Percentiles rank a stretch among this genome's conserved stretches.
Evolutionary conservation across 2,797 vertebrate genomes (phyloP).

Genomic region (Bovichtus variegatus): DNA sequence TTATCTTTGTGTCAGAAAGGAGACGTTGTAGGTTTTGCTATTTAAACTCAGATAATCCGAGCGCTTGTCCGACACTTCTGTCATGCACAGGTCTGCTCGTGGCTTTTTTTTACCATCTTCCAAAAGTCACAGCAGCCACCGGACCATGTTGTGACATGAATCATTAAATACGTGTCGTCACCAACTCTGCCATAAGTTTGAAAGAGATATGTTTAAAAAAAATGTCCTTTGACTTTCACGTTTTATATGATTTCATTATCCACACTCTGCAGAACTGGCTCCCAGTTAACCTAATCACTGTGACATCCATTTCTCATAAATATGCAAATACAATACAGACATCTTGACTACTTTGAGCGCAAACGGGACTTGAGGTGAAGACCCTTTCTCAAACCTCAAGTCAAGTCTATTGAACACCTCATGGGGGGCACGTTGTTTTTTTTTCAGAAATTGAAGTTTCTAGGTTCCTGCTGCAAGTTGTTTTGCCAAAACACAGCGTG

Average conservation of each 20-base stretch:
- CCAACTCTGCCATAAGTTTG: constrained; percentile 30
- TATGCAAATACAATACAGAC: constrained; percentile 78
- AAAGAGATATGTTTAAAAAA: constrained; percentile 46
- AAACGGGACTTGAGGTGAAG: constrained; percentile 40
- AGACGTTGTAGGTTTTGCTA: neutral
- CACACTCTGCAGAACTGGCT: constrained; percentile 71
- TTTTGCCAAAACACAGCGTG: constrained; percentile 62
- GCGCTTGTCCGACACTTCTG: neutral
- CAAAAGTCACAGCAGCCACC: neutral
- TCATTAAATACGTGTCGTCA: neutral
- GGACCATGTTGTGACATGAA: neutral
- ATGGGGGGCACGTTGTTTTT: neutral
- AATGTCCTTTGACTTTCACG: constrained; percentile 72
- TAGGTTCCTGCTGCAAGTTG: constrained; percentile 56
- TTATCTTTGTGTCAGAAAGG: neutral
- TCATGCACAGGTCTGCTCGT: neutral
- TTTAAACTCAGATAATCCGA: neutral
- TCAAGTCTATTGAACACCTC: constrained; percentile 44
- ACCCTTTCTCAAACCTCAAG: constrained; percentile 41
- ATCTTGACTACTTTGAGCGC: constrained; percentile 51
- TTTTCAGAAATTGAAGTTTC: constrained; percentile 34
- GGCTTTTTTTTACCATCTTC: neutral
- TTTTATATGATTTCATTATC: constrained; percentile 78
- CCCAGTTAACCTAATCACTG: constrained; percentile 79
- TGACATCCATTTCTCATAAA: constrained; percentile 80